Evolutionary conservation across 2,888 invertebrate genomes (phyloP).

Genomic region (Sycophila texana): DNA sequence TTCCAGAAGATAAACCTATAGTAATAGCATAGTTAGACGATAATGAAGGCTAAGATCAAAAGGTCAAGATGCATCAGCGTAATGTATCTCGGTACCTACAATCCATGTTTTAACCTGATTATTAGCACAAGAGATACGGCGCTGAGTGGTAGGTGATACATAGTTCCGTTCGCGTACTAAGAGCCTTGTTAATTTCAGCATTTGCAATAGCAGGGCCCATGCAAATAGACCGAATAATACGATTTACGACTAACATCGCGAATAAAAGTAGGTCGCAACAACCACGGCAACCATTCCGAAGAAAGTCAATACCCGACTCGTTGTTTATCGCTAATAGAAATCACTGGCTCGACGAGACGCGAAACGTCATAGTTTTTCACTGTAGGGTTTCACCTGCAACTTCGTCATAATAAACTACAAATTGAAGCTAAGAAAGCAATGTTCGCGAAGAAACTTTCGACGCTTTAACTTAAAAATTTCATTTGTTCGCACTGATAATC

Average conservation of each 20-base stretch:
- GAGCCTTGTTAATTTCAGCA: slow-evolving; percentile 22
- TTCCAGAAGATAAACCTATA: too few species aligned
- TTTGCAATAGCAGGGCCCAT: background rate
- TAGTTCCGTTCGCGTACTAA: background rate
- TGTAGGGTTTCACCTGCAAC: too few species aligned
- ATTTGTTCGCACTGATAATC: too few species aligned
- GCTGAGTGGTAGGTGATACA: background rate
- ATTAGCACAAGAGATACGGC: background rate
- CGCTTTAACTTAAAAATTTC: too few species aligned
- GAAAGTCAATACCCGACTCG: too few species aligned
- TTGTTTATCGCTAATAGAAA: too few species aligned
- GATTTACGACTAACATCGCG: too few species aligned
- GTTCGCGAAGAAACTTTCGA: too few species aligned
- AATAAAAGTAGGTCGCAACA: background rate
- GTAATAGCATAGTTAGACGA: background rate
- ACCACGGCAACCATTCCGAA: background rate
- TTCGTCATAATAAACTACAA: too few species aligned
- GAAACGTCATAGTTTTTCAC: too few species aligned
- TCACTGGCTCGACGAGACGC: too few species aligned
- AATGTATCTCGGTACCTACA: slow-evolving; percentile 5
- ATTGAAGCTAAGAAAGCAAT: too few species aligned
- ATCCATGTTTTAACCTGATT: slow-evolving; percentile 38
- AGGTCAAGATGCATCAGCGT: slow-evolving; percentile 17
- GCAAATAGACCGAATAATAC: slow-evolving; percentile 1
- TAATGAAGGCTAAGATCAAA: background rate